Percentiles rank a stretch among this genome's conserved stretches.
Evolutionary conservation across 1,140 invertebrate species (phyloP).

Genomic region (Drosophila kikkawai): DNA sequence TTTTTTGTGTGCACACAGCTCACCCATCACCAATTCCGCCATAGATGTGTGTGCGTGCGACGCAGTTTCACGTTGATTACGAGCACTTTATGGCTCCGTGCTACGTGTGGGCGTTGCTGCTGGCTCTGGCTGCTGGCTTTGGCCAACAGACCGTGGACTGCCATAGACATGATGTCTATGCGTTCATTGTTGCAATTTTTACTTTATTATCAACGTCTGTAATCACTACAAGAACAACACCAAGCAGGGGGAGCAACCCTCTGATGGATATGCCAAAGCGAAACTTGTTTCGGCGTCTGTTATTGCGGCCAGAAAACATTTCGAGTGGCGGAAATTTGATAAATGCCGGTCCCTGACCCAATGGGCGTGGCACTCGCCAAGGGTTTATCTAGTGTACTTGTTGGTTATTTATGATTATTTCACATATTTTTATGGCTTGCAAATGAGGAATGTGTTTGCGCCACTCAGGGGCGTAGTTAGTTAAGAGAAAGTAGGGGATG

Average conservation of each 20-base stretch:
- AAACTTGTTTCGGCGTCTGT: conserved; percentile 52
- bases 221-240: conserved; percentile 36
- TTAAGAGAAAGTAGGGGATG: not conserved
- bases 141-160: conserved; percentile 17
- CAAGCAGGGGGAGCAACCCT: conserved; percentile 25
- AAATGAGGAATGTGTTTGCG: conserved; percentile 42
- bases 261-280: conserved; percentile 12
- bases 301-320: conserved; percentile 37
- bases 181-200: conserved; percentile 73
- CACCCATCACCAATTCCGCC: conserved; percentile 11
- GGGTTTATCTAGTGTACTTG: conserved; percentile 64
- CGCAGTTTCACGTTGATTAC: conserved; percentile 80
- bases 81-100: conserved; percentile 75
- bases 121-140: conserved; percentile 9
- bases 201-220: conserved; percentile 65
- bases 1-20: conserved; percentile 7
- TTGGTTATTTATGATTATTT: conserved; percentile 70
- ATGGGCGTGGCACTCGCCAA: conserved; percentile 60
- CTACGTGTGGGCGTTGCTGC: conserved; percentile 72
- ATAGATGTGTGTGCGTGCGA: conserved; percentile 48
- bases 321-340: conserved; percentile 54
- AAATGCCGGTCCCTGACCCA: conserved; percentile 56
- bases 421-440: conserved; percentile 47
- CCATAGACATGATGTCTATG: conserved; percentile 62
- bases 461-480: conserved; percentile 7